Evolutionary conservation across 1,140 invertebrate species (phyloP).

Genomic region (Pogonus chalceus): DNA sequence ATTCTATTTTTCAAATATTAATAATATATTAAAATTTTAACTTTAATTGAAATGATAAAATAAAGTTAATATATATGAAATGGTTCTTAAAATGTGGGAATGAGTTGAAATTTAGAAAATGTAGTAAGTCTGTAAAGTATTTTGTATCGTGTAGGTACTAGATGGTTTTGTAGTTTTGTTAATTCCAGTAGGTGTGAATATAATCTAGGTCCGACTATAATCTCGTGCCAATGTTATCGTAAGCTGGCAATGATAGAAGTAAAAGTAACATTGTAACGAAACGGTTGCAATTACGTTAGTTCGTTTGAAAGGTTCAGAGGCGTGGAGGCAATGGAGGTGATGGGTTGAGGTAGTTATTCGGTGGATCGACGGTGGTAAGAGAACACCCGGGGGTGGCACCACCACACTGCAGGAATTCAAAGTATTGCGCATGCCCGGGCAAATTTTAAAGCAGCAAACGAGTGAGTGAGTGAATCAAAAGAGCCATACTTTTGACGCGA

Average conservation of each 20-base stretch:
- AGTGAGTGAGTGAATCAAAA: conserved; percentile 37
- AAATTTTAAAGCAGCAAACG: conserved; percentile 34
- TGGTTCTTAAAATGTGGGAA: too few species aligned
- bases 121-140: too few species aligned
- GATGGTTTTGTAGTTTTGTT: too few species aligned
- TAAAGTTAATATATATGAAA: too few species aligned
- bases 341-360: not conserved
- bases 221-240: not conserved
- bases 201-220: too few species aligned
- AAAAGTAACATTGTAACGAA: not conserved
- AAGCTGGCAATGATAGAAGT: not conserved
- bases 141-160: too few species aligned
- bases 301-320: not conserved
- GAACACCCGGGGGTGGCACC: not conserved
- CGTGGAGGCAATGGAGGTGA: not conserved
- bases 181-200: too few species aligned
- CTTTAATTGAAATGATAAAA: too few species aligned
- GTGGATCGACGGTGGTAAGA: not conserved
- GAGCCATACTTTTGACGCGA: conserved; percentile 37
- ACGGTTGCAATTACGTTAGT: not conserved
- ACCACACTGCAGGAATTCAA: not conserved
- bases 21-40: too few species aligned
- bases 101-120: too few species aligned
- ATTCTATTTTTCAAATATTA: too few species aligned
- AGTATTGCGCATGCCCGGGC: conserved; percentile 28